Evolutionary conservation across 2,113 vertebrate species (phyloP).

Genomic region (Apodemus sylvaticus): DNA sequence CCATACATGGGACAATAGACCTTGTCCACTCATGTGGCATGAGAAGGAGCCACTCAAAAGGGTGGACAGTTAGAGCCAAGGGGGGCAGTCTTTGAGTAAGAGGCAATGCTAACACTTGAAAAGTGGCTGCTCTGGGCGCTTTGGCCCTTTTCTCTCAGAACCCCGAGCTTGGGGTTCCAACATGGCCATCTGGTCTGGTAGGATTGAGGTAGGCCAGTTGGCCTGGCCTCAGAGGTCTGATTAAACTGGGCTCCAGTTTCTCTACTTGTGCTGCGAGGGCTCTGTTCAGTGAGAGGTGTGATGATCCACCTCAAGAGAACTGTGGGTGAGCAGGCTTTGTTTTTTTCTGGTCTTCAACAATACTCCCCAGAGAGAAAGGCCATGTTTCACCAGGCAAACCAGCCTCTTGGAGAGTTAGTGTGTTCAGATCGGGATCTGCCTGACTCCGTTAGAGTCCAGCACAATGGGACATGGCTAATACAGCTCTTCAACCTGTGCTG

Average conservation of each 20-base stretch:
- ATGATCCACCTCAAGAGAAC: background rate
- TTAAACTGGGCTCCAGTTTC: background rate
- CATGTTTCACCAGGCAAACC: background rate
- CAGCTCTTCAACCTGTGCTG: background rate
- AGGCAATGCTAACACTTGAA: background rate
- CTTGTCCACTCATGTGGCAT: background rate
- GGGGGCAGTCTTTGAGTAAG: background rate
- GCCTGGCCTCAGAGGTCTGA: background rate
- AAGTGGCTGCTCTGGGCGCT: background rate
- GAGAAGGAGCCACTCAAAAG: background rate
- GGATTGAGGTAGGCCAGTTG: background rate
- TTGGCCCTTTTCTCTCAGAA: no score
- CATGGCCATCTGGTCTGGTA: background rate
- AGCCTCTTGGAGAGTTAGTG: background rate
- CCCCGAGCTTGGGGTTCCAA: background rate
- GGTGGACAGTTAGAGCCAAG: background rate
- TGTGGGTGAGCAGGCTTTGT: background rate
- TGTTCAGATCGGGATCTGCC: background rate
- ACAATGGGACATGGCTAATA: background rate
- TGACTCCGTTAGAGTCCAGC: background rate
- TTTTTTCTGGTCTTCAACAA: background rate
- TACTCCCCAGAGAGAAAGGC: background rate
- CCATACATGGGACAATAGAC: background rate
- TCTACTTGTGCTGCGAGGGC: background rate
- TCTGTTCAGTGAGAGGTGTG: background rate